Evolutionary conservation across 2,797 vertebrate species (phyloP).

Genomic region (Nothura maculosa): DNA sequence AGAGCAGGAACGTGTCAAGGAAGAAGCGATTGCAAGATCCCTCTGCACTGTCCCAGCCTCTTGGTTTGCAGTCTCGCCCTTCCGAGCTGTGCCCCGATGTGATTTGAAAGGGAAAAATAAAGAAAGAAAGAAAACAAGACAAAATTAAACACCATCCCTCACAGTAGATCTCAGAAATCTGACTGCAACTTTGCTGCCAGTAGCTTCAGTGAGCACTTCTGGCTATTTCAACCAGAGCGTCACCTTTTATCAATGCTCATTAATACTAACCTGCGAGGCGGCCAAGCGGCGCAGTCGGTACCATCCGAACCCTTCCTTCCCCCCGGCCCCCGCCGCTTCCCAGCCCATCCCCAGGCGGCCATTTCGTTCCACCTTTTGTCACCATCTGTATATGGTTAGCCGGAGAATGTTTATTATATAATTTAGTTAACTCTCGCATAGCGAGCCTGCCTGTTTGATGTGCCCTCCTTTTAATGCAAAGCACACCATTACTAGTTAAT

Average conservation of each 20-base stretch:
- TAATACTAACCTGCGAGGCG: background rate
- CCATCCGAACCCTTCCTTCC: background rate
- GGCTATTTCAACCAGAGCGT: background rate
- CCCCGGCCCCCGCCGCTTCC: fast-evolving
- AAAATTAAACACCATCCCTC: background rate
- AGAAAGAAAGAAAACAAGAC: background rate
- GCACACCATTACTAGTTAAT: slow-evolving; percentile 86
- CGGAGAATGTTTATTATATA: slow-evolving; percentile 67
- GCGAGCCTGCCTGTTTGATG: slow-evolving; percentile 78
- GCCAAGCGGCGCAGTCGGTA: fast-evolving
- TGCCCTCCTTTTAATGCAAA: slow-evolving; percentile 84
- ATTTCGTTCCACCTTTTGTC: slow-evolving; percentile 48
- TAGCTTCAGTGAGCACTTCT: fast-evolving
- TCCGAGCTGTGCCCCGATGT: background rate
- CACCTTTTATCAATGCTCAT: background rate
- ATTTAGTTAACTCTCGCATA: slow-evolving; percentile 62
- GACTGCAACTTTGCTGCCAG: background rate
- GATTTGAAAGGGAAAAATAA: background rate
- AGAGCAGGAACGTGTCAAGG: background rate
- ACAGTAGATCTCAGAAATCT: background rate
- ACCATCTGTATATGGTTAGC: slow-evolving; percentile 74
- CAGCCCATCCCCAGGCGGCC: background rate
- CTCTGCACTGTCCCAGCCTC: background rate
- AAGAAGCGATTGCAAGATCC: background rate
- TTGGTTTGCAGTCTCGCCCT: background rate